These are phyloP conservation scores for Syrrhaptes paradoxus DNA, from an alignment of 2,113 vertebrate species.

Conservation along the genomic window DNA sequence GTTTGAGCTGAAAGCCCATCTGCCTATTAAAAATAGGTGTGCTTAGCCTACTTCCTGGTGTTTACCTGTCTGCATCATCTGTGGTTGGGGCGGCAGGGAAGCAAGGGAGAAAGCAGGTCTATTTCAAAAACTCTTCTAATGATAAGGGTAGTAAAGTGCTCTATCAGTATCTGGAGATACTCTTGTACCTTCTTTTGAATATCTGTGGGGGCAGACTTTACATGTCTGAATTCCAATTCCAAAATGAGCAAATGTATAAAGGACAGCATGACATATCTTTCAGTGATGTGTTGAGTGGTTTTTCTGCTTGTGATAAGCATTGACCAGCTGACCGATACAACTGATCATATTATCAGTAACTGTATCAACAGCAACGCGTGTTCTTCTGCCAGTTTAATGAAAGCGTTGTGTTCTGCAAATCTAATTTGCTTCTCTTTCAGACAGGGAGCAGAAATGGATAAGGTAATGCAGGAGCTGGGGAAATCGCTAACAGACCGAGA, in stretches of 20 bases:
- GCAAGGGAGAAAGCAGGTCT: neutral
- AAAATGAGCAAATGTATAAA: neutral
- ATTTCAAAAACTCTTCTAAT: neutral
- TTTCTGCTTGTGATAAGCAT: neutral
- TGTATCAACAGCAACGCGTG: neutral
- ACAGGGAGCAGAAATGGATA: constrained; percentile 93
- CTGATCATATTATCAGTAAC: neutral
- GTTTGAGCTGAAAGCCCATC: neutral
- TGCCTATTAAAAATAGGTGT: neutral
- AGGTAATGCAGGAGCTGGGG: constrained; percentile 95
- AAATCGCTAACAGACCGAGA: constrained; percentile 94
- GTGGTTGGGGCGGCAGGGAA: neutral
- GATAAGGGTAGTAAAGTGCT: neutral
- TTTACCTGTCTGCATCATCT: neutral
- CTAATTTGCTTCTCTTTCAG: constrained; percentile 67
- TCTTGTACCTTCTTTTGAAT: neutral
- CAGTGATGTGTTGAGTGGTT: neutral
- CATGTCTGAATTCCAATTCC: neutral
- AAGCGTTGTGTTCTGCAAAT: neutral
- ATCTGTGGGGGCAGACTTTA: neutral
- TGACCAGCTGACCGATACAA: neutral
- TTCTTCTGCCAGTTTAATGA: neutral
- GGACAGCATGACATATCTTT: neutral
- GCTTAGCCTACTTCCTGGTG: neutral
- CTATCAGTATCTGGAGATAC: neutral